Evolutionary conservation across 2,797 vertebrate species (phyloP).

Genomic region (Ammospiza maritima): DNA sequence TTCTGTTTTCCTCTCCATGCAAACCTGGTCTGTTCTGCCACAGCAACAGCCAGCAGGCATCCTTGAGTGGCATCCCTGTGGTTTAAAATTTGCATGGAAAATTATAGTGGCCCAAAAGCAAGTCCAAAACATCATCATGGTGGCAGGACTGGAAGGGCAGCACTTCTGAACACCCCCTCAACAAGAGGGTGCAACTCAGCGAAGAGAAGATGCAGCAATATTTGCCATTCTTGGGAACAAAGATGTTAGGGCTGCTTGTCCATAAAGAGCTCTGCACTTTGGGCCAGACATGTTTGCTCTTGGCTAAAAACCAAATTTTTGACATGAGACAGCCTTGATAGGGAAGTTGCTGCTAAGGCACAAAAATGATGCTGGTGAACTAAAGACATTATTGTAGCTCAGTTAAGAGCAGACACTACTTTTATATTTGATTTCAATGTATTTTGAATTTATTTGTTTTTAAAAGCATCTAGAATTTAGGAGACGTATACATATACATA

Average conservation of each 20-base stretch:
- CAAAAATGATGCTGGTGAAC: not conserved
- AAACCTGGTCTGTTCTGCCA: not conserved
- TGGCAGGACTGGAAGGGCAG: not conserved
- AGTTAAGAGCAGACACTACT: not conserved
- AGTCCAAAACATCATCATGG: not conserved
- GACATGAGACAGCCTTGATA: not conserved
- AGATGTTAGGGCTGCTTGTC: not conserved
- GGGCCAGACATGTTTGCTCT: not conserved
- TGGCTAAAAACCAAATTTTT: not conserved
- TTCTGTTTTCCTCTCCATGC: not conserved
- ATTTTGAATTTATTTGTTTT: conserved; percentile 12
- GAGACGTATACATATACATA: not conserved
- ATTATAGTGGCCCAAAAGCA: not conserved
- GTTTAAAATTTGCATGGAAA: not conserved
- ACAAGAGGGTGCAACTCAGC: not conserved
- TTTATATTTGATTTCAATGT: conserved; percentile 1
- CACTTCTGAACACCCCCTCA: not conserved
- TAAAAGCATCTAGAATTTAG: not conserved
- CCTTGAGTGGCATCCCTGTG: not conserved
- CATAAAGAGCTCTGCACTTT: not conserved
- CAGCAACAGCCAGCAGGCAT: not conserved
- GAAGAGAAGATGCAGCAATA: not conserved
- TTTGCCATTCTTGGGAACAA: not conserved
- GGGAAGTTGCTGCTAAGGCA: not conserved
- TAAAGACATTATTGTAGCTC: not conserved